phyloP scores from a whole-genome alignment of 2,113 vertebrate genomes.

The Montifringilla adamsi region DNA sequence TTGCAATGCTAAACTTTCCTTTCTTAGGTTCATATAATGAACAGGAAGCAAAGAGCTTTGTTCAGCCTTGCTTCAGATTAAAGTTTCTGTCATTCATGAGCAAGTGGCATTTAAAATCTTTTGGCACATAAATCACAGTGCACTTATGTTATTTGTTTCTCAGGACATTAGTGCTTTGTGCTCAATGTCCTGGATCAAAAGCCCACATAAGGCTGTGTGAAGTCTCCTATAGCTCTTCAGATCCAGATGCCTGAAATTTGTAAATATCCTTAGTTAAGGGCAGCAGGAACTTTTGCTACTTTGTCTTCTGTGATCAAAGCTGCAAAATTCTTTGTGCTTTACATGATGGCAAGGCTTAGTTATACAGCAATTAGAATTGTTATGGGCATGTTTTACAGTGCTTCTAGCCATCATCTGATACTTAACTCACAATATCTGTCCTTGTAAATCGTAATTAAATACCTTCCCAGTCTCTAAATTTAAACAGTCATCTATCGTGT shows the following conservation, averaged over 20 bases:
- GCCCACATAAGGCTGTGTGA: not conserved
- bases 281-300: not conserved
- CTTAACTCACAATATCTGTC: conserved; percentile 23
- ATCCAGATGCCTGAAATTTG: not conserved
- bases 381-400: not conserved
- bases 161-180: not conserved
- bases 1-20: not conserved
- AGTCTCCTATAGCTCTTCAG: not conserved
- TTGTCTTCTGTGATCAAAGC: not conserved
- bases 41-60: not conserved
- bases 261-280: not conserved
- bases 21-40: not conserved
- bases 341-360: not conserved
- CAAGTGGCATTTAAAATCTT: not conserved
- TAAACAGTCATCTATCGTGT: conserved; percentile 1
- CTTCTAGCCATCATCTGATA: conserved; percentile 15
- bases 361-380: not conserved
- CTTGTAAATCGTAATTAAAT: conserved; percentile 65
- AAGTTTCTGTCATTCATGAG: not conserved
- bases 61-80: not conserved
- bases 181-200: not conserved
- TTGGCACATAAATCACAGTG: not conserved
- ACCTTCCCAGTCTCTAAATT: conserved; percentile 24
- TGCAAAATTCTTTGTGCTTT: not conserved
- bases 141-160: not conserved